Base-by-base conservation (phyloP, 2,797 vertebrate species). In the Sitta carolinensis region DNA sequence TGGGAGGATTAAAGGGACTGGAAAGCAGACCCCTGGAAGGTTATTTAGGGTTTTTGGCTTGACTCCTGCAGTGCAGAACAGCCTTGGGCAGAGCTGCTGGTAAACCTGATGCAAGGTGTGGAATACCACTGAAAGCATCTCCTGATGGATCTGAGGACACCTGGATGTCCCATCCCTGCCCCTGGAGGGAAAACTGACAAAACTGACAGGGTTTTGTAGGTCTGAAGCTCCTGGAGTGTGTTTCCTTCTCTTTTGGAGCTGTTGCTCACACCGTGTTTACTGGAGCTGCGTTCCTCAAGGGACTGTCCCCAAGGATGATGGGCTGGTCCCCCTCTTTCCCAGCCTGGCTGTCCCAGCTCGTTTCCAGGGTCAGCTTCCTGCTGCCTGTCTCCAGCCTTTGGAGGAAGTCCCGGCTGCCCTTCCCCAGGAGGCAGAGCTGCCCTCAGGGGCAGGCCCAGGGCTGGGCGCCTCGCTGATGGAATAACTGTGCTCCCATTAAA, bases 211-310 rank as follows among this genome's bases (percentile, higher is more conserved):
- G 3, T 29, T 67, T 57, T 5, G 22, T 10, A 27, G 40, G 11
- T 45, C 47, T 57, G 8, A 1, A 1, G 13, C 34, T 42, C 34
- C 48, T 29, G 2, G 23, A 38, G 32, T n/a, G 45, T 2, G 0
- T 68, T 74, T 59, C n/a, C 14, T 55, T 50, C 54, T 75, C 18
- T 8, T 55, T 4, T 18, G 66, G 58, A 26, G 16, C 8, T 59
- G 40, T 11, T 57, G 25, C 14, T 20, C 29, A 8, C 9, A 14
- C 45, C 0, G 0, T 20, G 10, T 36, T 51, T 25, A 15, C 5
- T 0, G 2, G 32, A 38, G 73, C 57, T 29, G 12, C 14, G 7
- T 45, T 52, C 59, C 75, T 50, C 1, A 0, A 38, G 55, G 21
- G 36, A 7, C 18, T 55, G 21, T 40, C 54, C 72, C 57, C 30